A percentile compares a stretch with the other conserved stretches of the same genome.
phyloP scores from a whole-genome alignment of 2,888 invertebrate genomes.

The Eupithecia abbreviata region DNA sequence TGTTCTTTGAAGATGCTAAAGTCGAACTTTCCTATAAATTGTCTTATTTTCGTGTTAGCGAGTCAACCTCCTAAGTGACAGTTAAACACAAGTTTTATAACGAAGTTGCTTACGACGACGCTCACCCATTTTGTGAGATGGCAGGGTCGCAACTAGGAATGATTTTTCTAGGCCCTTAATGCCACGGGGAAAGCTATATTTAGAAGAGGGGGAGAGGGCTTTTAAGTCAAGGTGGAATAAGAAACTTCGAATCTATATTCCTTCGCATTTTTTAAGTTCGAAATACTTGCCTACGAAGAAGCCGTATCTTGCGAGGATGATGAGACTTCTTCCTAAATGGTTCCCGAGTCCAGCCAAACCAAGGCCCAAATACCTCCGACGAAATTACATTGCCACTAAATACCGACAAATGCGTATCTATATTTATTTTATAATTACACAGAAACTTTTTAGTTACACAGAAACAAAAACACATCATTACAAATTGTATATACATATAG shows the following conservation, averaged over 20 bases:
- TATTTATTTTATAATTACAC: too few species aligned
- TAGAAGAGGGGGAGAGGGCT: neutral
- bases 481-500: too few species aligned
- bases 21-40: slow-evolving; percentile 8
- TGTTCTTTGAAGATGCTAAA: slow-evolving; percentile 2
- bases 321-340: too few species aligned
- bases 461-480: too few species aligned
- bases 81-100: slow-evolving; percentile 68
- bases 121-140: slow-evolving; percentile 16
- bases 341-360: too few species aligned
- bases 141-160: slow-evolving; percentile 13
- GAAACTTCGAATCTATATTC: neutral
- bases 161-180: neutral
- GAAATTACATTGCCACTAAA: too few species aligned
- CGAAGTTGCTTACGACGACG: slow-evolving; percentile 27
- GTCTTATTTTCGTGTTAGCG: slow-evolving; percentile 27
- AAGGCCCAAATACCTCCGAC: too few species aligned
- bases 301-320: neutral
- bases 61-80: slow-evolving; percentile 59
- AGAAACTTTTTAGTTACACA: too few species aligned
- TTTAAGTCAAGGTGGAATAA: neutral
- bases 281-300: neutral
- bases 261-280: neutral
- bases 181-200: neutral
- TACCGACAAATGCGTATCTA: too few species aligned